Percentiles rank a stretch among this genome's conserved stretches.
These are phyloP conservation scores for Diaperis boleti DNA, from an alignment of 2,888 invertebrate species.

Conservation along the genomic window DNA sequence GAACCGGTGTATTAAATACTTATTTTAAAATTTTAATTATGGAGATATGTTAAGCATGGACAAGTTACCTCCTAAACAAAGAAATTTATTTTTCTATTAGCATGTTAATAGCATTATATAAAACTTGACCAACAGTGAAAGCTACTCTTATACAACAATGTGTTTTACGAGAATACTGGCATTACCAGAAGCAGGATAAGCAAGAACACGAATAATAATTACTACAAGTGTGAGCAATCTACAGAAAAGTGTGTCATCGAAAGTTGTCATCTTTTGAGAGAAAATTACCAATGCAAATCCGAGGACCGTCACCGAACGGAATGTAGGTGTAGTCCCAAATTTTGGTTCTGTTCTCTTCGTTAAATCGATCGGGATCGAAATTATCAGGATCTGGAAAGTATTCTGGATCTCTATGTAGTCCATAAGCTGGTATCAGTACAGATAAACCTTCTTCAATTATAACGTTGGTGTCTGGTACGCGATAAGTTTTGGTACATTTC, in stretches of 20 bases:
- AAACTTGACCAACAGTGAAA: neutral
- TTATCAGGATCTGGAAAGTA: constrained; percentile 70
- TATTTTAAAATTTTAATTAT: too few species aligned
- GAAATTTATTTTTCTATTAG: too few species aligned
- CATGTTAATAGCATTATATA: too few species aligned
- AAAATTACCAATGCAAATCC: constrained; percentile 69
- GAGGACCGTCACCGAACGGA: constrained; percentile 71
- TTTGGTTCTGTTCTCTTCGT: constrained; percentile 65
- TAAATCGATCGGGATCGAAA: constrained; percentile 72
- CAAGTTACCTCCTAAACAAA: too few species aligned
- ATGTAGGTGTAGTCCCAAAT: constrained; percentile 68
- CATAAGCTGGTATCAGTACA: constrained; percentile 70
- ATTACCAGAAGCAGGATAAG: neutral
- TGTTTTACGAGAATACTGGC: neutral
- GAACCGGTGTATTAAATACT: too few species aligned
- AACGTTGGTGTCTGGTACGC: constrained; percentile 67
- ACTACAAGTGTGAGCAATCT: constrained; percentile 2
- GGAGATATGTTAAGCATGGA: too few species aligned
- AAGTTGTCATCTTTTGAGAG: neutral
- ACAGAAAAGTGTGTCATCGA: constrained; percentile 20
- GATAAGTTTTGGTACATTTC: constrained; percentile 68
- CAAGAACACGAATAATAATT: neutral
- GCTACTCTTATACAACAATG: neutral
- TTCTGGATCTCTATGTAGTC: constrained; percentile 71
- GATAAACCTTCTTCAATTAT: constrained; percentile 68